Conservation (phyloP, 2,797 vertebrate genomes). For the Pagetopsis macropterus region DNA sequence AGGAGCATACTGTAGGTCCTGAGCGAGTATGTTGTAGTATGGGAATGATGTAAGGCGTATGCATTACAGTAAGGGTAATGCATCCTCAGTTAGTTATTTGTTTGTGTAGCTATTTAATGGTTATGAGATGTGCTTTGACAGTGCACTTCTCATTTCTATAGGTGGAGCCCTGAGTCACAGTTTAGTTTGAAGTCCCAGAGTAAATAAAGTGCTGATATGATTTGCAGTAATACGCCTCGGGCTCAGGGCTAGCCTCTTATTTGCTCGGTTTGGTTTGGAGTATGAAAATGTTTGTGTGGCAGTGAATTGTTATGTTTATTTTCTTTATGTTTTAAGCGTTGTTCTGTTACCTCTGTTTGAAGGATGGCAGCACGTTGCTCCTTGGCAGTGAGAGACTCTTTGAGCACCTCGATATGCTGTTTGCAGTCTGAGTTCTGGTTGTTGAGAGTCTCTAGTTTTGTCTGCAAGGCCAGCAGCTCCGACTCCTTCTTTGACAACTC, state of each 20-base stretch:
- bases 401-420: constrained; percentile 99
- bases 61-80: neutral
- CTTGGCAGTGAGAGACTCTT: constrained; percentile 99
- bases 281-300: constrained; percentile 20
- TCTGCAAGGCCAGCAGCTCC: constrained; percentile 98
- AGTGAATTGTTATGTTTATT: constrained; percentile 34
- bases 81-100: constrained; percentile 3
- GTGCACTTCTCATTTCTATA: neutral
- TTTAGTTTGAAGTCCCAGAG: constrained; percentile 37
- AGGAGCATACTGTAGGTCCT: neutral
- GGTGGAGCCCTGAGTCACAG: constrained; percentile 19
- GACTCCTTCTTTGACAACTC: constrained; percentile 99
- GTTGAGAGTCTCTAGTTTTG: constrained; percentile 98
- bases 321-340: constrained; percentile 3
- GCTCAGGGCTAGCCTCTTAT: constrained; percentile 21
- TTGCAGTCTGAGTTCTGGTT: constrained; percentile 99
- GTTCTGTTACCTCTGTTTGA: constrained; percentile 92
- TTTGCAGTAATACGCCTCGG: constrained; percentile 34
- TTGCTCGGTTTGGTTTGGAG: constrained; percentile 32
- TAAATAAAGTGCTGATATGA: constrained; percentile 43
- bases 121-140: constrained; percentile 22
- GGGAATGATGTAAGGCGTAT: neutral
- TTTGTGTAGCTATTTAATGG: constrained; percentile 13
- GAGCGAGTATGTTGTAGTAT: neutral
- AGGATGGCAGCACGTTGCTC: constrained; percentile 99